These are phyloP conservation scores for Ectemnius lituratus DNA, from an alignment of 2,888 invertebrate species.

Conservation along the genomic window DNA sequence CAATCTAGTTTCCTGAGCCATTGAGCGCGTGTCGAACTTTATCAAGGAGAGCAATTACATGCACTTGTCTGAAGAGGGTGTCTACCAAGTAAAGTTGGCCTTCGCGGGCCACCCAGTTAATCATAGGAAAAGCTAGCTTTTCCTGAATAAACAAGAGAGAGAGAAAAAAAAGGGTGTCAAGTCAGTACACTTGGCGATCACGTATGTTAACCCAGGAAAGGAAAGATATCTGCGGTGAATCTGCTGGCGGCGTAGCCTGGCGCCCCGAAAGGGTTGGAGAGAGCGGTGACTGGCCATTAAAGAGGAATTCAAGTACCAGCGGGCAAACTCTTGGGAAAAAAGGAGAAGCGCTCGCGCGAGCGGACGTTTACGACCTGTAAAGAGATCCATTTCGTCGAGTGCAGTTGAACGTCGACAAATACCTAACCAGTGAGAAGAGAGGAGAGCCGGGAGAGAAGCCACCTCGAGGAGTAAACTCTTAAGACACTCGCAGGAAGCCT, in stretches of 20 bases:
- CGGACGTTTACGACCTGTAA: conserved; percentile 60
- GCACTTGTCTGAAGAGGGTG: too few relatives aligned
- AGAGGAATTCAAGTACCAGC: conserved; percentile 51
- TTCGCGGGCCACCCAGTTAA: too few relatives aligned
- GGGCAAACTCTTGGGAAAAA: conserved; percentile 48
- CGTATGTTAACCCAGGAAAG: background rate
- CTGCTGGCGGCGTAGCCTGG: conserved; percentile 20
- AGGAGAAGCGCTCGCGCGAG: conserved; percentile 38
- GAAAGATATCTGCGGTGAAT: conserved; percentile 15
- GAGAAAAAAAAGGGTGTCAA: background rate
- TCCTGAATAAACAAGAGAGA: background rate
- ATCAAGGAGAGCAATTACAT: background rate
- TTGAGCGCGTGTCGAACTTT: background rate
- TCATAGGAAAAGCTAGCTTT: too few relatives aligned
- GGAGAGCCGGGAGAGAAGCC: conserved; percentile 25
- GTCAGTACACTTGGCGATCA: background rate
- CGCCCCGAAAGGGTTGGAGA: conserved; percentile 12
- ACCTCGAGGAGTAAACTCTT: conserved; percentile 56
- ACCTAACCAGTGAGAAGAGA: conserved; percentile 37
- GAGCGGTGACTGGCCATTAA: conserved; percentile 52
- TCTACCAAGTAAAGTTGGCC: too few relatives aligned
- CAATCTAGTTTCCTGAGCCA: too few relatives aligned
- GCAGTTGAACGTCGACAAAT: conserved; percentile 62
- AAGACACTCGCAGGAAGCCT: conserved; percentile 45
- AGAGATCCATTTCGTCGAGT: conserved; percentile 64